Evolutionary conservation across 2,888 invertebrate species (phyloP), one percentile per base, ranked within the genome.

Genomic region (Tromatobia lineatoria): DNA sequence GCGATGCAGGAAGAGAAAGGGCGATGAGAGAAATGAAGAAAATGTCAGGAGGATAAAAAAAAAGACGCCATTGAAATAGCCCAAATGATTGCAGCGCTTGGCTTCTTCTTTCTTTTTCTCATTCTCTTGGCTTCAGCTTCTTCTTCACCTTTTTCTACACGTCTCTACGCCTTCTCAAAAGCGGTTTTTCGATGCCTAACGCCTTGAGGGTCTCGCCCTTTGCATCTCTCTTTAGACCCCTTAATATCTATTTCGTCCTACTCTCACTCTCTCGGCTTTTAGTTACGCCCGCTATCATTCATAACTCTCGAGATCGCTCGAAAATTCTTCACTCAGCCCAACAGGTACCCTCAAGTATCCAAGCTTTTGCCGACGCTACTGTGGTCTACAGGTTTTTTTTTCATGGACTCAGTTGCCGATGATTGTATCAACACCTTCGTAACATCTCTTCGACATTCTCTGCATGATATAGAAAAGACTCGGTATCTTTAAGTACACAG

Each of bases 281-380:
- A 59, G 74, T 67, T 76, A 83, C 74, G 74, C 70, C 64, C 70
- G 75, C 83, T 80, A 87, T 86, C 86, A 84, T 86, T 85, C 80
- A 82, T 86, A 83, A 83, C 71, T 78, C 64, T 61, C 59, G 59
- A 61, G 34, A 61, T 34, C n/a, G 59, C 34, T 34, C 34, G 59
- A 57, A 61, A 73, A 34, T 54, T 13, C 25, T 54, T 71, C 70
- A 54, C 59, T 80, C 66, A 54, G 42, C 54, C 69, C 69, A 78
- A 85, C 84, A 85, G 82, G 84, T 82, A 69, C 50, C 64, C 67
- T 69, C 69, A 67, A 77, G 61, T 45, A 38, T 29, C 38, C 0
- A 15, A 66, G 38, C 50, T 69, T 15, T 69, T 77, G 20, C 45
- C 4, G n/a, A n/a, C 45, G 67, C 29, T 18, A 4, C 11, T 61